Conservation (phyloP, 53 echinoderm and acorn worm species). For the Astropecten irregularis region DNA sequence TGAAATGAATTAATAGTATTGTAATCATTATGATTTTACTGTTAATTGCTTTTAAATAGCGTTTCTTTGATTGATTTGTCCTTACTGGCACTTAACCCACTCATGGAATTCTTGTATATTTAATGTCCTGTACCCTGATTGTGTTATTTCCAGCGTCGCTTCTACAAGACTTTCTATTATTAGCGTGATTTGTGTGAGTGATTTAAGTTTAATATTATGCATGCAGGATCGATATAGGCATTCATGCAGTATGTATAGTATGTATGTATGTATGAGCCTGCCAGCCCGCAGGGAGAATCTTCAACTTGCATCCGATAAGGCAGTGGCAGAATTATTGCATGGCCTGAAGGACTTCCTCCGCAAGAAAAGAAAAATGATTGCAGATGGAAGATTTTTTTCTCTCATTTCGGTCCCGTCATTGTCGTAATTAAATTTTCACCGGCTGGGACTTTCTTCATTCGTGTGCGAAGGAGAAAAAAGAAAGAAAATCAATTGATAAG, state of each 20-base stretch:
- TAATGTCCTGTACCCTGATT: background rate
- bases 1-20: no score
- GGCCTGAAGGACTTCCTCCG: background rate
- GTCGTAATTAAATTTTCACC: no score
- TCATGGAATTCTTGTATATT: no score
- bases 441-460: no score
- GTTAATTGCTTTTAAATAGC: no score
- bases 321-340: slow-evolving; percentile 4
- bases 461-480: no score
- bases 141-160: slow-evolving; percentile 1
- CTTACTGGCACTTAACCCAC: no score
- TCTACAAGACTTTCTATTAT: slow-evolving; percentile 55
- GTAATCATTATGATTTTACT: no score
- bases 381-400: no score
- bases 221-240: slow-evolving; percentile 1
- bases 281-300: no score
- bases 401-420: no score
- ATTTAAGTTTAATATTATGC: background rate
- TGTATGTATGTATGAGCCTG: background rate
- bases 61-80: background rate
- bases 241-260: background rate
- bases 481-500: no score
- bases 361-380: background rate
- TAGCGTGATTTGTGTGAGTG: slow-evolving; percentile 27
- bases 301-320: background rate